Conservation (phyloP, 2,888 invertebrate genomes). For the Colletes collaris region DNA sequence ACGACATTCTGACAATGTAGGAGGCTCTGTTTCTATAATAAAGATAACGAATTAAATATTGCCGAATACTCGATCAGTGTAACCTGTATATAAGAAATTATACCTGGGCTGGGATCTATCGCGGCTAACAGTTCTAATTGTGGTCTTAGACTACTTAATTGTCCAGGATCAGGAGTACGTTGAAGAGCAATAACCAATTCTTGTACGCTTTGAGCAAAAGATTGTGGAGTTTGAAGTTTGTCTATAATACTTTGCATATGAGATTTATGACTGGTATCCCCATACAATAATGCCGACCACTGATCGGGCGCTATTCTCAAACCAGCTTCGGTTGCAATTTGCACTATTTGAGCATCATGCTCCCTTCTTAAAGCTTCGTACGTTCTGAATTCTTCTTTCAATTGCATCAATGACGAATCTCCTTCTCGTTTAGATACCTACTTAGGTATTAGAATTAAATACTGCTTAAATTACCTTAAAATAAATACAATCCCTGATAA, state of each 20-base stretch:
- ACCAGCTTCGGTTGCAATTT: conserved; percentile 98
- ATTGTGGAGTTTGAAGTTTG: conserved; percentile 96
- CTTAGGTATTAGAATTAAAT: not conserved
- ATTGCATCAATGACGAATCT: conserved; percentile 98
- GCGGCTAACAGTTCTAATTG: conserved; percentile 93
- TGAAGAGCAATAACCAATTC: conserved; percentile 96
- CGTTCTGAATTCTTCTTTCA: conserved; percentile 97
- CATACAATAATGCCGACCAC: conserved; percentile 98
- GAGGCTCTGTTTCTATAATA: conserved; percentile 85
- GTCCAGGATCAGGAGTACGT: conserved; percentile 92
- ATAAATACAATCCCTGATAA: too few relatives aligned
- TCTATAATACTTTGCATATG: conserved; percentile 98
- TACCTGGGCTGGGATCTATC: conserved; percentile 94
- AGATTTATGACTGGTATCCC: conserved; percentile 97
- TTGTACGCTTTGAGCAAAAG: conserved; percentile 95
- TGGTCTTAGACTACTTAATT: conserved; percentile 89
- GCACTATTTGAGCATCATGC: conserved; percentile 99
- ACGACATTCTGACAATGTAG: conserved; percentile 87
- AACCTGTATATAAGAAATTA: conserved; percentile 39
- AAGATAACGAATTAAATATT: conserved; percentile 2
- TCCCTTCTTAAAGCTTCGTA: conserved; percentile 97
- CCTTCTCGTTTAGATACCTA: conserved; percentile 97
- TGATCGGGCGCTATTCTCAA: conserved; percentile 98
- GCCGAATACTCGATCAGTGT: not conserved
- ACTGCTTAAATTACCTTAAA: not conserved